Evolutionary conservation across 2,888 invertebrate species (phyloP), one percentile per base, ranked within the genome.

Genomic region (Calliopum simillimum): DNA sequence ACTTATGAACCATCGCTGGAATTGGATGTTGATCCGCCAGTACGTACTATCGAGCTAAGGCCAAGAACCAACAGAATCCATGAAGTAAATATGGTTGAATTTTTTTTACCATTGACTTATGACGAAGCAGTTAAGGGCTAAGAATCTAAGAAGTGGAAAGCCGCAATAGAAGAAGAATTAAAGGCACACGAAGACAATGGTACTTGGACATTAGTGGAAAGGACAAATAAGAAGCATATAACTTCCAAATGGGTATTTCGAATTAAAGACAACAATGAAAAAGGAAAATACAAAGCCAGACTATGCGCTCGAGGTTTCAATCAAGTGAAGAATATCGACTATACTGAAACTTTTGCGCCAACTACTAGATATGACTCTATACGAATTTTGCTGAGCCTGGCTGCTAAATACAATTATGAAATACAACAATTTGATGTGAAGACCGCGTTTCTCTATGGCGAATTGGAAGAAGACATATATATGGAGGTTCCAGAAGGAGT

Each of bases 321-420:
- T 12, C 75, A 77, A 68, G 72, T 71, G 51, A 63, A 59, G 51
- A 73, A 74, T 3, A 41, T 77, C 13, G 76, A 79, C 25, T 76
- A 76, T 58, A 53, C 67, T 6, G 76, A 77, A 72, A 74, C 73
- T 4, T 76, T 74, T 56, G 69, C 75, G 12, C 76, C 73, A 14
- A 74, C 76, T 0, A 72, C 75, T 2, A 70, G 70, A 51, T 73
- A 74, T 23, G 73, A 71, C 1, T 76, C 74, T 5, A 68, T 76
- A 8, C 47, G 75, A 21, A 41, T 46, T 19, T 59, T 76, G n/a
- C 49, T 75, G 19, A 46, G 76, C 16, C 23, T 55, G 23, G 23
- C 55, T 55, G 23, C 55, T n/a, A 55, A 21, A 55, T 11, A 11
- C 19, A 55, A 23, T 13, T 19, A 55, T 55, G 14, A 55, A 21